A percentile compares a stretch with the other conserved stretches of the same genome.
phyloP scores from a whole-genome alignment of 2,888 invertebrate species.

The Creontiades dilutus region DNA sequence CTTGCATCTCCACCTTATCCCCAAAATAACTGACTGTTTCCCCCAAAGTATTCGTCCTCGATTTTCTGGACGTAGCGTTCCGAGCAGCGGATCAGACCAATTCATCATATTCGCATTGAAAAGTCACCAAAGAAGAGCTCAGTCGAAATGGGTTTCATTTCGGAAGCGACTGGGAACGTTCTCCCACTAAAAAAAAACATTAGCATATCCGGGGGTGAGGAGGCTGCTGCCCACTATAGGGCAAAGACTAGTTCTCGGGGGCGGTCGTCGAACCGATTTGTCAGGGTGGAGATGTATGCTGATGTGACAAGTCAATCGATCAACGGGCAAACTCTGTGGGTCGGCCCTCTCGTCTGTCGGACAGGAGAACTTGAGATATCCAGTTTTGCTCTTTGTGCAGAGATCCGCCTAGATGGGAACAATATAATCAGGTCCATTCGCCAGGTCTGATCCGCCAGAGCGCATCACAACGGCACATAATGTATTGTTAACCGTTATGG shows the following conservation, averaged over 20 bases:
- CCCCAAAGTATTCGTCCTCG: too few relatives aligned
- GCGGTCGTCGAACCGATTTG: constrained; percentile 9
- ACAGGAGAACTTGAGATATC: not conserved
- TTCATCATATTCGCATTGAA: not conserved
- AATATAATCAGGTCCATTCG: too few relatives aligned
- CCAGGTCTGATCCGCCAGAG: too few relatives aligned
- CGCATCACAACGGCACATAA: too few relatives aligned
- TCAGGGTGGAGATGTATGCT: constrained; percentile 15
- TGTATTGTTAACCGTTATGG: too few relatives aligned
- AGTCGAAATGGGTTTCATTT: not conserved
- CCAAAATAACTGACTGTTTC: too few relatives aligned
- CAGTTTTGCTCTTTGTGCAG: not conserved
- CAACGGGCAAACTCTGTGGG: not conserved
- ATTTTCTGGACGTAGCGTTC: too few relatives aligned
- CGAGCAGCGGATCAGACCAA: too few relatives aligned
- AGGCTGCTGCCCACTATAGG: not conserved
- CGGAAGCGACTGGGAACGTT: not conserved
- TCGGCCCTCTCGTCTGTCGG: not conserved
- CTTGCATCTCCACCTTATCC: too few relatives aligned
- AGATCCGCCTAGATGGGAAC: too few relatives aligned
- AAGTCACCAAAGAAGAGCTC: not conserved
- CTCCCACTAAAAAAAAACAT: not conserved
- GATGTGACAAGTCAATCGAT: constrained; percentile 62
- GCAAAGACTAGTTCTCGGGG: constrained; percentile 40
- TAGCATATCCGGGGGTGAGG: constrained; percentile 38